phyloP scores from a whole-genome alignment of 2,888 invertebrate genomes.

The Steinernema scapterisci region DNA sequence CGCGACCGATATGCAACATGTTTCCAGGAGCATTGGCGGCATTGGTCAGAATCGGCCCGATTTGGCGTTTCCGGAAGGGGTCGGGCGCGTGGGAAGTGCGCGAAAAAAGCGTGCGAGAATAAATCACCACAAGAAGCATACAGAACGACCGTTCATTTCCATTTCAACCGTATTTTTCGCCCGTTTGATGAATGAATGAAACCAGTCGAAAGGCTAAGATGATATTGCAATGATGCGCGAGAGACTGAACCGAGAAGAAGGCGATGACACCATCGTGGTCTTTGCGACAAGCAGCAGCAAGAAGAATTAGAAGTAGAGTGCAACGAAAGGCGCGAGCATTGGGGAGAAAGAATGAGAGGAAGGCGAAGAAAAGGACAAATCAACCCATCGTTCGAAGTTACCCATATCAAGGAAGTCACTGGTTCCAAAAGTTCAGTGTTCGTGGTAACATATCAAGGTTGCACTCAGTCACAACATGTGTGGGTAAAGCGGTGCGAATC shows the following conservation, averaged over 20 bases:
- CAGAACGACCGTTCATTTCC: constrained; percentile 30
- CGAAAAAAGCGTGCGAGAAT: constrained; percentile 21
- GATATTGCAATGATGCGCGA: constrained; percentile 30
- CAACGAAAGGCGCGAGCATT: neutral
- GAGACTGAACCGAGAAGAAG: constrained; percentile 30
- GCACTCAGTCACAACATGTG: too few species aligned
- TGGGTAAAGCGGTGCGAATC: too few species aligned
- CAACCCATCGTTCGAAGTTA: too few species aligned
- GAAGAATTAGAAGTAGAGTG: constrained; percentile 8
- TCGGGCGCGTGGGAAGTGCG: neutral
- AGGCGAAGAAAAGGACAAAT: neutral
- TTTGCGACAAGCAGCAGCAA: neutral
- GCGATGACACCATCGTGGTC: constrained; percentile 17
- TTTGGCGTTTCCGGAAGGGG: neutral
- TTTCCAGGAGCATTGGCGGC: neutral
- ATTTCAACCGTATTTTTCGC: constrained; percentile 30
- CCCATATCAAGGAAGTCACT: too few species aligned
- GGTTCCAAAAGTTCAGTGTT: too few species aligned
- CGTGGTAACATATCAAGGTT: too few species aligned
- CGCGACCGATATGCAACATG: neutral
- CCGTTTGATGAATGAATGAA: constrained; percentile 28
- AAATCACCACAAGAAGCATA: constrained; percentile 21
- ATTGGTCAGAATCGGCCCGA: neutral
- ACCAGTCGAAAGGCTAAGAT: constrained; percentile 32
- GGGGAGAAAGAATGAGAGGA: neutral